Evolutionary conservation across 2,888 invertebrate species (phyloP).

Genomic region (Prosopocoilus inquinatus): DNA sequence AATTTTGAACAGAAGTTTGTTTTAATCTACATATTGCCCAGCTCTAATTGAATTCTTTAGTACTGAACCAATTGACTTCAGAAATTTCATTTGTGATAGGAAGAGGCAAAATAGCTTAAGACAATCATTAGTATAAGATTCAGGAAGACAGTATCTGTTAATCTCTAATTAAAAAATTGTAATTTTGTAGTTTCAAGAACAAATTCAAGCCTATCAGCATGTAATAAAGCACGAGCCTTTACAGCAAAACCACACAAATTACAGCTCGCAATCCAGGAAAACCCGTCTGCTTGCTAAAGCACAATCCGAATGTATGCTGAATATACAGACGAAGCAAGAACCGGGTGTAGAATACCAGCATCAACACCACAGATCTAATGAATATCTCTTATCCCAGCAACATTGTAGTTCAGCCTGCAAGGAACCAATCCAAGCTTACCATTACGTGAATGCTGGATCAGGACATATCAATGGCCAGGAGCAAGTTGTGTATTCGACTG

Average conservation of each 20-base stretch:
- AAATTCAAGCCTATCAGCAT: constrained; percentile 30
- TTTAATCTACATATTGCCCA: too few species aligned
- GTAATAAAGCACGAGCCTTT: constrained; percentile 58
- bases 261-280: constrained; percentile 78
- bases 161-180: not conserved
- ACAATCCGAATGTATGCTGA: constrained; percentile 69
- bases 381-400: constrained; percentile 35
- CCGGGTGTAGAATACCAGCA: constrained; percentile 53
- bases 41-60: too few species aligned
- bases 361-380: constrained; percentile 46
- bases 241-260: constrained; percentile 30
- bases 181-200: constrained; percentile 16
- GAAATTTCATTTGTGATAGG: too few species aligned
- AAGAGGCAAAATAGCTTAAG: too few species aligned
- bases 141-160: too few species aligned
- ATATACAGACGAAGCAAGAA: constrained; percentile 63
- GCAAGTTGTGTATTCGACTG: constrained; percentile 16
- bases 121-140: too few species aligned
- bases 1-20: too few species aligned
- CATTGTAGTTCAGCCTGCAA: constrained; percentile 53
- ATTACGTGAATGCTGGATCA: constrained; percentile 51
- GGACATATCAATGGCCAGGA: constrained; percentile 39
- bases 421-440: constrained; percentile 48
- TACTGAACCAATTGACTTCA: too few species aligned
- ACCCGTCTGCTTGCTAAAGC: constrained; percentile 85